Base-by-base conservation (phyloP, 1,140 invertebrate species). In the Coelopa frigida region DNA sequence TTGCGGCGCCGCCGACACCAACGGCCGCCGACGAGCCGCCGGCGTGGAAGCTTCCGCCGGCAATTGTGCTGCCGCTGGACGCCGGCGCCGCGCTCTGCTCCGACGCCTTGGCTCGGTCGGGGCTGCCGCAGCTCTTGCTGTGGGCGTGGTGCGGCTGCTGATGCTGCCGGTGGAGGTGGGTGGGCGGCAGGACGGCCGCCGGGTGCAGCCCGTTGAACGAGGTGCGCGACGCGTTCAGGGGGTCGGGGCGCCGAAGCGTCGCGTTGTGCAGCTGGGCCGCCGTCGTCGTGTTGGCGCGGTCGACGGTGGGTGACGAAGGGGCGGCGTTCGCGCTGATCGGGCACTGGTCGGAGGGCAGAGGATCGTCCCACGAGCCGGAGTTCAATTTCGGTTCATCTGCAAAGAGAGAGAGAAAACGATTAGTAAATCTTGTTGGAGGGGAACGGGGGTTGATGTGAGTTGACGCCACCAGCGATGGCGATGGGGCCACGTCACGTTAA, bases 11-110 rank as follows among this genome's bases (percentile, higher is more conserved):
- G 58, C 11, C 56, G 35, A 45, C 55, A 61, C 62, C 62, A 65
- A 66, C 62, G 62, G 59, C 62, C 58, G 50, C 60, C 54, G 46
- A 42, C 58, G 56, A 55, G 60, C 62, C 59, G 62, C 62, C 62
- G 62, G 59, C 57, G 59, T 55, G 60, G 51, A 59, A 59, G 51
- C 59, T 65, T 62, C 59, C 62, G 58, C 62, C 61, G 56, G 61
- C 61, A 60, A 65, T 66, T 66, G 62, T 65, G 61, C 36, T 51
- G 41, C 45, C 45, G 45, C 43, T 50, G 14, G 8, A 47, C 18
- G 20, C 31, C 45, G 31, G 44, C 36, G 23, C 33, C 33, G 15
- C 14, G 27, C 8, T 29, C 27, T 14, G 27, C 27, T 14, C 14
- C 27, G 27, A 10, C 8, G 38, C 7, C 8, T 22, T 40, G 21